phyloP scores from a whole-genome alignment of 2,888 invertebrate species.

The Pimpla rufipes region DNA sequence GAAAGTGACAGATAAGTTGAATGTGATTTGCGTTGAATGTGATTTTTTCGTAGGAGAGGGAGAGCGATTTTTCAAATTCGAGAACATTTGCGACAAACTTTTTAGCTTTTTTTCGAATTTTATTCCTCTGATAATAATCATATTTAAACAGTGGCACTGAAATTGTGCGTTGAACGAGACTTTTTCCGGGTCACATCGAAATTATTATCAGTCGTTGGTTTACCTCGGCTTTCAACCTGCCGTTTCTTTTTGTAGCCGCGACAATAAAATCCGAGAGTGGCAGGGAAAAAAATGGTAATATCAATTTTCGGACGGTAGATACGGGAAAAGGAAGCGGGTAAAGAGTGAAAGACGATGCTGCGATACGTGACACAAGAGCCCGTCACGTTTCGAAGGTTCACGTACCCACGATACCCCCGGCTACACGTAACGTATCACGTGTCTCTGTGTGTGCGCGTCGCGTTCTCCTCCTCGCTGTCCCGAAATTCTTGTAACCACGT shows the following conservation, averaged over 20 bases:
- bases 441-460: constrained; percentile 49
- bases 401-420: constrained; percentile 31
- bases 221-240: too few relatives aligned
- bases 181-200: too few relatives aligned
- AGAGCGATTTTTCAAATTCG: too few relatives aligned
- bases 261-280: constrained; percentile 2
- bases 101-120: too few relatives aligned
- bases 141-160: too few relatives aligned
- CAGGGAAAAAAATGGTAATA: constrained; percentile 4
- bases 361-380: constrained; percentile 68
- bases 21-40: too few relatives aligned
- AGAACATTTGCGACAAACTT: too few relatives aligned
- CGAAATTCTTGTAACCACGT: constrained; percentile 16
- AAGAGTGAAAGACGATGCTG: constrained; percentile 56
- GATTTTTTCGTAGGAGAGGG: too few relatives aligned
- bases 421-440: constrained; percentile 44
- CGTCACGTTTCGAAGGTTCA: constrained; percentile 65
- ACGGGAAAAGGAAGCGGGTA: constrained; percentile 49
- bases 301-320: constrained; percentile 14
- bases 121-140: too few relatives aligned
- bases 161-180: too few relatives aligned
- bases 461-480: constrained; percentile 1
- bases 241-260: background rate
- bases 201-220: too few relatives aligned
- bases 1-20: background rate